Conservation (phyloP, 2,113 vertebrate genomes). For the Dromiciops gliroides region DNA sequence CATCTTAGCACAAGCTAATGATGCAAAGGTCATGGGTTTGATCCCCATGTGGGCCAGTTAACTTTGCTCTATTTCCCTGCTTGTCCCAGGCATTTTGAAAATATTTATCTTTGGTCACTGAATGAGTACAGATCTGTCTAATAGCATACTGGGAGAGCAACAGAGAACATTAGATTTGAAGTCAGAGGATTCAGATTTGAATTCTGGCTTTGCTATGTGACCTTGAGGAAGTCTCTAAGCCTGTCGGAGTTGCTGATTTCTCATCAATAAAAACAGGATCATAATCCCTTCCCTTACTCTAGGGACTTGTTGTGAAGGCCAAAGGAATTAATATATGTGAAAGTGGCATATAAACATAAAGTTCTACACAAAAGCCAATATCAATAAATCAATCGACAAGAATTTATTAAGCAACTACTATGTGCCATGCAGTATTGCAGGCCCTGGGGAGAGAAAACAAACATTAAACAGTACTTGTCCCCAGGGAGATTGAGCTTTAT, state of each 20-base stretch:
- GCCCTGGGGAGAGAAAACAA: neutral
- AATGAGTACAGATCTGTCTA: neutral
- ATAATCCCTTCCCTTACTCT: neutral
- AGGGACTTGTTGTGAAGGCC: neutral
- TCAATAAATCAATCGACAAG: neutral
- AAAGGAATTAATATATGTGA: neutral
- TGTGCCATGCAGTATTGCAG: neutral
- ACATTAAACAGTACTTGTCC: neutral
- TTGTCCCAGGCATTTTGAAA: neutral
- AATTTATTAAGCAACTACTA: neutral
- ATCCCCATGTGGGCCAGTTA: neutral
- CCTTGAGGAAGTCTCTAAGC: neutral
- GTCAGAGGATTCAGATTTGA: neutral
- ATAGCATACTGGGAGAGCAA: neutral
- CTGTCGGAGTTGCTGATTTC: neutral
- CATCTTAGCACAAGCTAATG: neutral
- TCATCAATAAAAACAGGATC: slow-evolving; percentile 1
- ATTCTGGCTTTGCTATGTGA: neutral
- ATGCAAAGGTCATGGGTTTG: neutral
- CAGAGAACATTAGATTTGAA: neutral
- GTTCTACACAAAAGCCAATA: neutral
- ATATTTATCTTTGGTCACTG: neutral
- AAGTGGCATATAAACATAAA: neutral
- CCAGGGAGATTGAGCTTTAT: neutral
- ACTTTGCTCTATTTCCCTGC: neutral